phyloP scores from a whole-genome alignment of 23 tunicate species.

The Halocynthia aurantium region DNA sequence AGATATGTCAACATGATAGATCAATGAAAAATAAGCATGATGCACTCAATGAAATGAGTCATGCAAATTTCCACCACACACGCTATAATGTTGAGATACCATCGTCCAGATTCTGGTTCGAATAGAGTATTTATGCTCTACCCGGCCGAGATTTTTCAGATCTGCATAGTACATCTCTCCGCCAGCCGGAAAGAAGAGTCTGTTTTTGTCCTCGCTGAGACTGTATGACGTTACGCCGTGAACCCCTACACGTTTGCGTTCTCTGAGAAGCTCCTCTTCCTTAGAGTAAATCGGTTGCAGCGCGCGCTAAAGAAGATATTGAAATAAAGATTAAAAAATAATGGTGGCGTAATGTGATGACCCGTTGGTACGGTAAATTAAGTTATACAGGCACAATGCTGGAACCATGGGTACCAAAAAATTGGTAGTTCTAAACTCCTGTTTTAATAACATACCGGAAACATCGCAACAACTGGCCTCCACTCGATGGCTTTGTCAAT shows the following conservation, averaged over 20 bases:
- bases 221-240: conserved; percentile 73
- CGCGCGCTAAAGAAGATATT: conserved; percentile 9
- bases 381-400: too few species aligned
- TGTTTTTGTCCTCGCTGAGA: conserved; percentile 33
- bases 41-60: too few species aligned
- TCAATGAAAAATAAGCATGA: too few species aligned
- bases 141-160: conserved; percentile 57
- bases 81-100: conserved; percentile 18
- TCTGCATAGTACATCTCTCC: conserved; percentile 43
- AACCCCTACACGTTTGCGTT: conserved; percentile 72
- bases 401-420: too few species aligned
- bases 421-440: too few species aligned
- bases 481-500: conserved; percentile 69
- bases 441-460: conserved; percentile 38
- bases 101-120: conserved; percentile 37
- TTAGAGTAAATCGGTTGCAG: conserved; percentile 49
- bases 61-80: not conserved
- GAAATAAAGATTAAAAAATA: not conserved
- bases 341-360: not conserved
- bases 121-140: conserved; percentile 52
- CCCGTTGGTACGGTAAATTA: not conserved
- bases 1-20: not conserved
- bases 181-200: conserved; percentile 63
- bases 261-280: conserved; percentile 86
- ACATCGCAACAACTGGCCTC: conserved; percentile 57